These are phyloP conservation scores for Colletes collaris DNA, from an alignment of 2,888 invertebrate species.

Conservation along the genomic window DNA sequence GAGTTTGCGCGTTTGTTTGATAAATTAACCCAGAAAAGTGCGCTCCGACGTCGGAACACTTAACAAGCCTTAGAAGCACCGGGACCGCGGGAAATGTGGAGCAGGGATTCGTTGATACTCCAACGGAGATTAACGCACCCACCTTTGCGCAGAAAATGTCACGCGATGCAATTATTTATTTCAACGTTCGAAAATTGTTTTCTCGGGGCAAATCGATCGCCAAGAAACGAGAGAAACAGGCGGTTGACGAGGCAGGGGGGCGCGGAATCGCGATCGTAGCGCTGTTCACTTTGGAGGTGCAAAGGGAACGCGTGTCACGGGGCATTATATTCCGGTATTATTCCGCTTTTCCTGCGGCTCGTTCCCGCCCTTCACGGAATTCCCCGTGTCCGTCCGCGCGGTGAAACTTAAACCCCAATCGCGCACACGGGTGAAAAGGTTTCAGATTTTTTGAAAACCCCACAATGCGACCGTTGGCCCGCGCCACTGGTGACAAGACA, in stretches of 20 bases:
- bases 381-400: slow-evolving; percentile 20
- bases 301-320: slow-evolving; percentile 66
- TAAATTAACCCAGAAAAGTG: slow-evolving; percentile 76
- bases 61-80: slow-evolving; percentile 61
- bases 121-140: slow-evolving; percentile 7
- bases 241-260: background rate
- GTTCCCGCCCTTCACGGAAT: slow-evolving; percentile 42
- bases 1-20: slow-evolving; percentile 75
- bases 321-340: slow-evolving; percentile 50
- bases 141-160: too few species aligned
- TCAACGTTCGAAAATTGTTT: too few species aligned
- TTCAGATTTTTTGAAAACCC: slow-evolving; percentile 78
- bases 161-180: too few species aligned
- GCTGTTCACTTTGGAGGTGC: slow-evolving; percentile 72
- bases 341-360: slow-evolving; percentile 48
- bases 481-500: slow-evolving; percentile 53
- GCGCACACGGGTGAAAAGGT: slow-evolving; percentile 65
- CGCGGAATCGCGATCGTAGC: background rate
- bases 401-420: slow-evolving; percentile 81
- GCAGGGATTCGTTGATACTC: slow-evolving; percentile 26
- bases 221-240: too few species aligned
- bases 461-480: slow-evolving; percentile 66
- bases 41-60: slow-evolving; percentile 43
- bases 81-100: slow-evolving; percentile 42
- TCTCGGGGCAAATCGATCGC: too few species aligned